Evolutionary conservation across 2,113 vertebrate genomes (phyloP).

Genomic region (Theristicus caerulescens): DNA sequence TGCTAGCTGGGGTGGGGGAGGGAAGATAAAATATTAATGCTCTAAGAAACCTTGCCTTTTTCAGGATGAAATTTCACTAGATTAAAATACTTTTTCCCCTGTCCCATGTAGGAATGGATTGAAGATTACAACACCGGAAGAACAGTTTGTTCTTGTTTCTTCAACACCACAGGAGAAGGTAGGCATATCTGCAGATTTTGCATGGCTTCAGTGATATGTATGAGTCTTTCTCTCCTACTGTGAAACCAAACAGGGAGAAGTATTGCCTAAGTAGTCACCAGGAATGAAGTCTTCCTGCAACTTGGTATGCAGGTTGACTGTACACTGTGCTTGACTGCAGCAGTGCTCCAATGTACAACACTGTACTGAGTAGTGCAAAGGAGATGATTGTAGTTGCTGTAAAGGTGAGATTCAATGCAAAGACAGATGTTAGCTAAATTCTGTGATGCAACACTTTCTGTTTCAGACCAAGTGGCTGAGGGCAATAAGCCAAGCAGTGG

Average conservation of each 20-base stretch:
- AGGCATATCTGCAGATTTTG: not conserved
- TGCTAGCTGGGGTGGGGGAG: not conserved
- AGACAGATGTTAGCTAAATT: not conserved
- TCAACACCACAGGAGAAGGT: constrained; percentile 93
- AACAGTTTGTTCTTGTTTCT: constrained; percentile 90
- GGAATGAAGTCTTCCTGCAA: not conserved
- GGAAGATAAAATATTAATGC: not conserved
- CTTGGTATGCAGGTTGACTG: not conserved
- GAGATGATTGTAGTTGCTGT: not conserved
- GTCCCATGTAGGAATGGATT: constrained; percentile 80
- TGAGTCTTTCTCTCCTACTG: not conserved
- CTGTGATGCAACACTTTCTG: not conserved
- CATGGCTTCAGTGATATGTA: not conserved
- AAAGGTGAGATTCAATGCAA: not conserved
- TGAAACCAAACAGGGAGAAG: not conserved
- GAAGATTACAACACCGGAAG: constrained; percentile 93
- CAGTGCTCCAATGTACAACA: not conserved
- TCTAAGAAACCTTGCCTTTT: not conserved
- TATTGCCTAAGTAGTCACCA: not conserved
- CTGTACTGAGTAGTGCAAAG: not conserved
- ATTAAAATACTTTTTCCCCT: not conserved
- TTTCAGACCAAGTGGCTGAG: constrained; percentile 92
- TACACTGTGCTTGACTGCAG: not conserved
- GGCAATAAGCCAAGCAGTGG: constrained; percentile 93
- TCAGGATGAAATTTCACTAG: not conserved